phyloP scores from a whole-genome alignment of 2,113 vertebrate genomes.

The Chaetodon auriga region DNA sequence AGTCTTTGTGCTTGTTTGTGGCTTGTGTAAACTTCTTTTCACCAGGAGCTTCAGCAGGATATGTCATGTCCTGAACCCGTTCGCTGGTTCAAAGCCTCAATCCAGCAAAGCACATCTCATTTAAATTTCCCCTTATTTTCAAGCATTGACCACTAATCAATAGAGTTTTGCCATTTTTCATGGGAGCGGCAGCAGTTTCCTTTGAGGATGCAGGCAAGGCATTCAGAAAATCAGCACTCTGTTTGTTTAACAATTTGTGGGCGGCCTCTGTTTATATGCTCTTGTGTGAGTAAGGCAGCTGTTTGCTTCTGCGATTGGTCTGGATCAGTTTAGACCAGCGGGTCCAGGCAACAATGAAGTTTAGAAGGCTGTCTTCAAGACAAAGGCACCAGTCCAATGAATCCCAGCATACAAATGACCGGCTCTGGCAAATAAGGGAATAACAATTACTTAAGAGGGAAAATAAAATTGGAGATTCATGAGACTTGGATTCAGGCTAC shows the following conservation, averaged over 20 bases:
- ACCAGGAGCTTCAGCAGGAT: neutral
- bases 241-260: conserved; percentile 68
- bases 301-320: conserved; percentile 52
- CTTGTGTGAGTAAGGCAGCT: conserved; percentile 52
- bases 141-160: conserved; percentile 54
- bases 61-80: conserved; percentile 4
- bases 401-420: conserved; percentile 35
- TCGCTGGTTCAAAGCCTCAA: conserved; percentile 20
- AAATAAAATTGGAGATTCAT: conserved; percentile 28
- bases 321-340: conserved; percentile 53
- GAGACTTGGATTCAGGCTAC: conserved; percentile 1
- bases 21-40: neutral
- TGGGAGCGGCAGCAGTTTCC: conserved; percentile 49
- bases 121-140: conserved; percentile 47
- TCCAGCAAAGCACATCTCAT: conserved; percentile 24
- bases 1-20: neutral
- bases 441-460: conserved; percentile 10
- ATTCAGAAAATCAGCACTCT: conserved; percentile 49
- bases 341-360: conserved; percentile 37
- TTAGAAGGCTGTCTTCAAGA: conserved; percentile 54
- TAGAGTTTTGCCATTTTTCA: conserved; percentile 41
- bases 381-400: conserved; percentile 34
- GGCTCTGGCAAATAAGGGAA: conserved; percentile 26
- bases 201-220: conserved; percentile 48
- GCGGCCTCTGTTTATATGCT: conserved; percentile 56